Conservation (phyloP, 2,113 vertebrate species). For the Mus musculus region GRCm39 chr3:147490001-147490500, state of each 20-base stretch:
- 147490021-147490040: not conserved
- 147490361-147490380: not conserved
- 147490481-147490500: slow-evolving; percentile 7
- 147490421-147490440: not conserved
- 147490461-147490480: not conserved
- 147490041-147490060: not conserved
- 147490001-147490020: not conserved
- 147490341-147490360: not conserved
- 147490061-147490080: not conserved
- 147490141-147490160: not conserved
- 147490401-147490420: not conserved
- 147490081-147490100: not conserved
- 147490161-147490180: not conserved
- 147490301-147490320: not conserved
- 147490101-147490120: not conserved
- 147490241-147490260: not conserved
- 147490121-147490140: not conserved
- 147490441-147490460: not conserved
- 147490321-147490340: not conserved
- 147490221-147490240: not conserved
- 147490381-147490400: not conserved
- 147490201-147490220: not conserved
- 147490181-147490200: not conserved
- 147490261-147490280: not conserved
- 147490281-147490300: not conserved